These are phyloP conservation scores for Athene cunicularia DNA, from an alignment of 2,113 vertebrate species.

Conservation along the genomic window DNA sequence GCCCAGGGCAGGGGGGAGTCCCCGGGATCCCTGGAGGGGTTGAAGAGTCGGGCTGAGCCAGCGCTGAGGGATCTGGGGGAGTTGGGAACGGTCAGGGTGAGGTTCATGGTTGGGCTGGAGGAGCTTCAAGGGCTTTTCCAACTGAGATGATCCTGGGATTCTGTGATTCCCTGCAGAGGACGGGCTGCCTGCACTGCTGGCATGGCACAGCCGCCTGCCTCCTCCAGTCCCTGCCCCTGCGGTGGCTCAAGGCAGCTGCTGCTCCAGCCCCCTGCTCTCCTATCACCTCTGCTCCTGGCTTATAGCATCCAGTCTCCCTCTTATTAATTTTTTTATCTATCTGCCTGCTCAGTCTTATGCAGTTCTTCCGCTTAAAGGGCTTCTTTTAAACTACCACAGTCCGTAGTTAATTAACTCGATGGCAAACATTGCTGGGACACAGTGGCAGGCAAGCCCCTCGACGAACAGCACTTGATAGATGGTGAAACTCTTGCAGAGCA, in stretches of 20 bases:
- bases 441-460: not conserved
- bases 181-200: not conserved
- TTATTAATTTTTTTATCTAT: too few species aligned
- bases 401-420: not conserved
- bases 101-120: too few species aligned
- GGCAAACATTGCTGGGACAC: not conserved
- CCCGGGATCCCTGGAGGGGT: too few species aligned
- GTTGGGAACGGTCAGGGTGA: too few species aligned
- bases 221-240: not conserved
- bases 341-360: not conserved
- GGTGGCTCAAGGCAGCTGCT: not conserved
- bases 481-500: not conserved
- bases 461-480: accelerated
- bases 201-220: not conserved
- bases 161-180: too few species aligned
- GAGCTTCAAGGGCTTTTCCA: too few species aligned
- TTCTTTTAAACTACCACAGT: not conserved
- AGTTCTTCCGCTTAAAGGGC: not conserved
- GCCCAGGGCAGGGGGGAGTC: too few species aligned
- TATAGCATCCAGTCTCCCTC: not conserved
- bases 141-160: too few species aligned
- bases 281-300: not conserved
- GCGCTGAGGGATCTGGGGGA: too few species aligned
- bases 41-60: too few species aligned
- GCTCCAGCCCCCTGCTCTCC: not conserved